These are phyloP conservation scores for Gracilinanus agilis DNA, from an alignment of 2,113 vertebrate species.

Conservation along the genomic window DNA sequence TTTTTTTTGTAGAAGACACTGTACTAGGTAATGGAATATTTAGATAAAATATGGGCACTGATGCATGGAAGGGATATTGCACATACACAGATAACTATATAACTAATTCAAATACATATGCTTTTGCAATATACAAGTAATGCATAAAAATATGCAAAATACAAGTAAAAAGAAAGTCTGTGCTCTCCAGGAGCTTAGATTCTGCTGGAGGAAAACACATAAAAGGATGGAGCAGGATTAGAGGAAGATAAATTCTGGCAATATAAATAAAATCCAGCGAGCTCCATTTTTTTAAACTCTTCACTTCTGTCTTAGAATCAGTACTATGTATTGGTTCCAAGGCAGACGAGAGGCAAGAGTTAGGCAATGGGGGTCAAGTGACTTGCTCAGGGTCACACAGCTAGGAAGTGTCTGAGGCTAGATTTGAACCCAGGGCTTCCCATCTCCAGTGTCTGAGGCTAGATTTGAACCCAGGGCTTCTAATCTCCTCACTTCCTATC, in stretches of 20 bases:
- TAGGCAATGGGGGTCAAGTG: too few relatives aligned
- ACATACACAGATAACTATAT: neutral
- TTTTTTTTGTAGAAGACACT: neutral
- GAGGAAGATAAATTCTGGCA: neutral
- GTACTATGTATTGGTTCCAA: too few relatives aligned
- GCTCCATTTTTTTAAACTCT: too few relatives aligned
- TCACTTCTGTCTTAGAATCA: too few relatives aligned
- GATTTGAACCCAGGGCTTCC: too few relatives aligned
- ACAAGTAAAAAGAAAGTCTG: neutral
- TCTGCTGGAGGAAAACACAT: neutral
- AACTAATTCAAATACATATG: neutral
- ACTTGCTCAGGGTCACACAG: too few relatives aligned
- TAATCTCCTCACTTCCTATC: too few relatives aligned
- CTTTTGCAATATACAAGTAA: neutral
- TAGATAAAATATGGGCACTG: neutral
- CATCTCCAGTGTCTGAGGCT: too few relatives aligned
- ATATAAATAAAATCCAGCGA: neutral
- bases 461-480: too few relatives aligned
- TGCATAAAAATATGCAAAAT: too few relatives aligned
- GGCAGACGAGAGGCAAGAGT: too few relatives aligned
- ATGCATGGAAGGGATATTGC: neutral
- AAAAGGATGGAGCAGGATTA: neutral
- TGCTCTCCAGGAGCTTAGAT: neutral
- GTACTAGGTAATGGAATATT: neutral
- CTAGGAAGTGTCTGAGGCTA: too few relatives aligned